Conservation (phyloP, 2,888 invertebrate species). For the Hypsopygia costalis region DNA sequence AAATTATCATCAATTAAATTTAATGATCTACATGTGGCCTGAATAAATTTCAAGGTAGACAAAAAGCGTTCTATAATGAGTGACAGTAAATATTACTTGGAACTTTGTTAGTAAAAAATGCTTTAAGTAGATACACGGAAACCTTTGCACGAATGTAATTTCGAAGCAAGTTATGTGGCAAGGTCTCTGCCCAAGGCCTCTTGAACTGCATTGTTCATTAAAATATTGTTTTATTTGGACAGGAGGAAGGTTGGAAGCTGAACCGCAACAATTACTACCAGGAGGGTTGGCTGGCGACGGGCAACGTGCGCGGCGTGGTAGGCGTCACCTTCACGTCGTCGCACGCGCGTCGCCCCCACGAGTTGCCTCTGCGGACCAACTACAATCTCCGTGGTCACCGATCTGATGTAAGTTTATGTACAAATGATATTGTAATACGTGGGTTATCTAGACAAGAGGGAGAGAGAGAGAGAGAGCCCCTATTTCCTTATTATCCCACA, state of each 20-base stretch:
- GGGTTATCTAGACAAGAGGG: no score
- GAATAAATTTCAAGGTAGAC: no score
- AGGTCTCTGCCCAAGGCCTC: neutral
- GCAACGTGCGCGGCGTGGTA: slow-evolving; percentile 95
- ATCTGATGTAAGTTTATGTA: slow-evolving; percentile 88
- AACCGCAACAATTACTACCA: slow-evolving; percentile 97
- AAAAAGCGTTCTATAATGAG: no score
- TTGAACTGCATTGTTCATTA: neutral
- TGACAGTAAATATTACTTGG: no score
- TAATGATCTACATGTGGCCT: no score
- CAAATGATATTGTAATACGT: no score
- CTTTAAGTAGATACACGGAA: no score
- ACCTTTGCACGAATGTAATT: neutral
- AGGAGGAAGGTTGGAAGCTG: slow-evolving; percentile 98
- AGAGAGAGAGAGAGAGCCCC: no score
- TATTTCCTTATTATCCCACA: no score
- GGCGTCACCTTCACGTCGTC: slow-evolving; percentile 98
- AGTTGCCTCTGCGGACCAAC: slow-evolving; percentile 94
- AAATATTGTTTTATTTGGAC: slow-evolving; percentile 18
- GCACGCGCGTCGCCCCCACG: slow-evolving; percentile 92
- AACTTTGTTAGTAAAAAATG: no score
- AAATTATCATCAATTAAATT: no score
- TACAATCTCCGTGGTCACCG: slow-evolving; percentile 98
- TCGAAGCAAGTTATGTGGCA: neutral
- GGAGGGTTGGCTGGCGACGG: slow-evolving; percentile 98